Base-by-base conservation (phyloP, 2,113 vertebrate genomes). In the Ameiurus melas region DNA sequence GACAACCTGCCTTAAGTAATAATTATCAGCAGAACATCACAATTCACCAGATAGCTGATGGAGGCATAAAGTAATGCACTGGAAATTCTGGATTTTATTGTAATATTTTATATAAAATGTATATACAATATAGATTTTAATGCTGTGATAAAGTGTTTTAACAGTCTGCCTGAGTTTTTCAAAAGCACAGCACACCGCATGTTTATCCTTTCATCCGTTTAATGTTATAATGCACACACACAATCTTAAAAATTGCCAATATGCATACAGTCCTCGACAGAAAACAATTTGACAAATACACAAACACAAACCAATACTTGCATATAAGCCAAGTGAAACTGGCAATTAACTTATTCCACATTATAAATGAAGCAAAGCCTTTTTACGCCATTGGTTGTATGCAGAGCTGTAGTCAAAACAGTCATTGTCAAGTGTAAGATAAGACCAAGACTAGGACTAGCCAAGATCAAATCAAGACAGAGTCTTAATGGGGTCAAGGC, bases 1-100 rank as follows among this genome's bases (percentile, higher is more conserved):
- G 64, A 13, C 36, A 87, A 39, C 12, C 22, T 77, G 58, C 55
- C 53, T 71, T 60, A 87, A 87, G 75, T 80, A 53, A 47, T 70
- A 75, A 87, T 87, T 81, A 87, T 30, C 19, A 60, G 71, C 51
- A 90, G 62, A 27, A 84, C 39, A 68, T 20, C 58, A 53, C 58
- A 58, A 55, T 3, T 55, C 43, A 85, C 14, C 70, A 58, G 10
- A 58, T 71, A 57, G 36, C 68, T 75, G 55, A 85, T 43, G 7
- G 30, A 43, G 70, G 12, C 84, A 75, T 43, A 55, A 22, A 85
- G n/a, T 55, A n/a, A 33, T 73, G 51, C 20, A 9, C 19, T 30
- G 55, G 22, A 51, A 17, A 57, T 60, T 36, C n/a, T 3, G 60
- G n/a, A 78, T 64, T 86, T 78, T 81, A 22, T 33, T 81, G 51